A percentile compares a stretch with the other conserved stretches of the same genome.
phyloP scores from a whole-genome alignment of 2,113 vertebrate species.

The Odobenus rosmarus region DNA sequence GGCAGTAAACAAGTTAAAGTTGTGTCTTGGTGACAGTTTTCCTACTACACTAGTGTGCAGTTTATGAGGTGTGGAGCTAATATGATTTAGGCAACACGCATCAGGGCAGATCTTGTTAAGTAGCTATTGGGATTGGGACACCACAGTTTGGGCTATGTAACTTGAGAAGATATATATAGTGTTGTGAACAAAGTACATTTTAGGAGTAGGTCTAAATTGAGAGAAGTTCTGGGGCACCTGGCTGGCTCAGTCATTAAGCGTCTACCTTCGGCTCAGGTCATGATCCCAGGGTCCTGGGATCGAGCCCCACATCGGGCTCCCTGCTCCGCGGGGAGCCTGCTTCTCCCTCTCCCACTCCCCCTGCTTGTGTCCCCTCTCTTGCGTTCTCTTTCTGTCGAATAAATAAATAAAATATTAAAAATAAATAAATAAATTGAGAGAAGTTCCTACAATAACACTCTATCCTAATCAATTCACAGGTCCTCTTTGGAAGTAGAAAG shows the following conservation, averaged over 20 bases:
- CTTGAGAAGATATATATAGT: not conserved
- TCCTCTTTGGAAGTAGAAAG: not conserved
- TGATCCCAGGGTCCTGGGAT: no score
- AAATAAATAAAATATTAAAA: no score
- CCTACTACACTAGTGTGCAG: not conserved
- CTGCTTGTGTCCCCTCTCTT: no score
- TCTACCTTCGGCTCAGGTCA: no score
- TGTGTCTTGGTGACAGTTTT: not conserved
- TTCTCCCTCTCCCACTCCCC: no score
- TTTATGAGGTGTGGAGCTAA: not conserved
- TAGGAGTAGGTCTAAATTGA: not conserved
- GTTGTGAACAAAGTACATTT: constrained; percentile 4
- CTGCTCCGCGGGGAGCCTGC: no score
- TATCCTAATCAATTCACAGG: not conserved
- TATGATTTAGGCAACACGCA: not conserved
- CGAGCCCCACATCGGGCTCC: no score
- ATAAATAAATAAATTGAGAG: not conserved
- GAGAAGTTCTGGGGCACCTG: not conserved
- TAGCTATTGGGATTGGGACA: not conserved
- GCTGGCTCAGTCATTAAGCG: no score
- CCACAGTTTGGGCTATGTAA: not conserved
- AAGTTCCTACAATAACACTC: not conserved
- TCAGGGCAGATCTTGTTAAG: not conserved
- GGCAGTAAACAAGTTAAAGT: not conserved
- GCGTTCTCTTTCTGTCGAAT: no score